phyloP scores from a whole-genome alignment of 2,888 invertebrate species.

The Lasioglossum villosulum region DNA sequence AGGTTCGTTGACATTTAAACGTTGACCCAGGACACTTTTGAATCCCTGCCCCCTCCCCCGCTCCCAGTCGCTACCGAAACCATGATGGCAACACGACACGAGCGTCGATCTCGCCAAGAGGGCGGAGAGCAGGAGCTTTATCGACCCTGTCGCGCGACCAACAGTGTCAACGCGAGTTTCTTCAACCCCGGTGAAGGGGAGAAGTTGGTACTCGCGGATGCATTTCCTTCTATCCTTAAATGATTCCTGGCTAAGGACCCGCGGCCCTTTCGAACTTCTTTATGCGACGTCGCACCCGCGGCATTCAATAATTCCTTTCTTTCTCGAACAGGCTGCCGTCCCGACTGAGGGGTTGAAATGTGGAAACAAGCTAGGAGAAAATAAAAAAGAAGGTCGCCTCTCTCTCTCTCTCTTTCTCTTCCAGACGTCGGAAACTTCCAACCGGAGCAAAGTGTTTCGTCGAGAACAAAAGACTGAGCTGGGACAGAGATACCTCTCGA shows the following conservation, averaged over 20 bases:
- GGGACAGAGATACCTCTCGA: constrained; percentile 20
- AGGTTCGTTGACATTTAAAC: too few species aligned
- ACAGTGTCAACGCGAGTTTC: constrained; percentile 25
- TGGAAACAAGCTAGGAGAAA: constrained; percentile 21
- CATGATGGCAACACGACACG: not conserved
- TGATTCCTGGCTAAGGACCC: constrained; percentile 41
- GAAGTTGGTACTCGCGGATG: constrained; percentile 48
- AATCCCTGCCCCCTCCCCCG: not conserved
- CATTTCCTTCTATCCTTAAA: constrained; percentile 48
- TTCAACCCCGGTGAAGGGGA: not conserved
- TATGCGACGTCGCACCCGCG: constrained; percentile 47
- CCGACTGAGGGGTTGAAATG: constrained; percentile 11
- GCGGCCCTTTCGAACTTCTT: constrained; percentile 55
- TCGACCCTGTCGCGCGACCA: constrained; percentile 42
- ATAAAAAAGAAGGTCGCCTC: constrained; percentile 28
- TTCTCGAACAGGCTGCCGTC: not conserved
- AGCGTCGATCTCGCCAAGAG: not conserved
- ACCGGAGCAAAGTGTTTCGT: not conserved
- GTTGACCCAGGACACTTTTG: not conserved
- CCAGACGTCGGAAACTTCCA: constrained; percentile 42
- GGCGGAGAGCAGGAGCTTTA: constrained; percentile 26
- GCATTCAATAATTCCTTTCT: constrained; percentile 58
- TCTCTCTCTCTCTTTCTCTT: not conserved
- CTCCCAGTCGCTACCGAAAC: not conserved
- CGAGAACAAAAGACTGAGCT: not conserved